Conservation (phyloP, 2,888 invertebrate genomes). For the Poecilus cupreus region DNA sequence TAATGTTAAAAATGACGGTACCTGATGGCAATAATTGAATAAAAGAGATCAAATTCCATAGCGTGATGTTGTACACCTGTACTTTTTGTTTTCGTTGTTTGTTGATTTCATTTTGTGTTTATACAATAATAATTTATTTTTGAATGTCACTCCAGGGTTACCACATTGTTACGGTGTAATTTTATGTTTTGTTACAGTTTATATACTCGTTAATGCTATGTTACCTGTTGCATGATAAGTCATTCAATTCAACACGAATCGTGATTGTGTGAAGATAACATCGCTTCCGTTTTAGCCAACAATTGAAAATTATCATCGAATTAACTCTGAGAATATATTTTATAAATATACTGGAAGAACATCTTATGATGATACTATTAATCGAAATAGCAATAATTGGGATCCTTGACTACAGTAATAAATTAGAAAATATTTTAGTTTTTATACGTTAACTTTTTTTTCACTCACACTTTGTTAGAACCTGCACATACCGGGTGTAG, state of each 20-base stretch:
- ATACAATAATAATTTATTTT: background rate
- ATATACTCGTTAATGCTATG: background rate
- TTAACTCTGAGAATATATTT: too few species aligned
- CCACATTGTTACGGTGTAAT: background rate
- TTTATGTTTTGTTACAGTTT: conserved; percentile 11
- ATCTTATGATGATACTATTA: too few species aligned
- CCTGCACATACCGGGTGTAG: too few species aligned
- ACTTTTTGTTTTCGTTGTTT: background rate
- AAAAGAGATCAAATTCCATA: background rate
- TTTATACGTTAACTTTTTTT: too few species aligned
- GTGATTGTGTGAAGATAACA: too few species aligned
- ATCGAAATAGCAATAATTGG: too few species aligned
- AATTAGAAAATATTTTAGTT: too few species aligned
- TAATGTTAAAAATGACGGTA: background rate
- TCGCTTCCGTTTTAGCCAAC: too few species aligned
- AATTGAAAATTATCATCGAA: too few species aligned
- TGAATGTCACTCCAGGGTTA: background rate
- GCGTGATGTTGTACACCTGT: background rate
- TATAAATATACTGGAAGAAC: too few species aligned
- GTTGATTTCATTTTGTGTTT: background rate
- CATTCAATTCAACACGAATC: background rate
- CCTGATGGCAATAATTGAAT: background rate
- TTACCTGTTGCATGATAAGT: background rate
- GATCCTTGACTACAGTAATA: too few species aligned
- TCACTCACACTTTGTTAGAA: too few species aligned